Conservation (phyloP, 2,797 vertebrate species). For the Anguilla anguilla region DNA sequence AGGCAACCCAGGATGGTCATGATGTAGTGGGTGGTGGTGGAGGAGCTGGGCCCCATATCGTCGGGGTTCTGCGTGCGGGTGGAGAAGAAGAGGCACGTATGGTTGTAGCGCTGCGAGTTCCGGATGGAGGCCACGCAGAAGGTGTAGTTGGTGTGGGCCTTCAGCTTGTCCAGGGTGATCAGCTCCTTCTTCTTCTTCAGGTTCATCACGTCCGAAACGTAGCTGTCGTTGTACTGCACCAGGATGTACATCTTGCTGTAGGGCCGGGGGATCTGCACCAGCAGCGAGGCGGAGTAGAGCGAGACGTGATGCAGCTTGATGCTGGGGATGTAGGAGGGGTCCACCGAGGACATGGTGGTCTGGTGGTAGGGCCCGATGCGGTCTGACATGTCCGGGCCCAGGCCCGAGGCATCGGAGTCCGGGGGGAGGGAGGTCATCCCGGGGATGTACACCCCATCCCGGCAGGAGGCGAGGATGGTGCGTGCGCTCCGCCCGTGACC, state of each 20-base stretch:
- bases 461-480: slow-evolving; percentile 89
- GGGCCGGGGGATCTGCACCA: slow-evolving; percentile 92
- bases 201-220: slow-evolving; percentile 91
- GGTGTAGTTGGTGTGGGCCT: slow-evolving; percentile 92
- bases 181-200: slow-evolving; percentile 92
- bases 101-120: slow-evolving; percentile 92
- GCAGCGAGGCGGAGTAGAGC: slow-evolving; percentile 85
- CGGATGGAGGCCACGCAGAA: slow-evolving; percentile 96
- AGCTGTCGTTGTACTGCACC: slow-evolving; percentile 94
- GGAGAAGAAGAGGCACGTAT: slow-evolving; percentile 91
- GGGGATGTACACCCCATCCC: slow-evolving; percentile 86
- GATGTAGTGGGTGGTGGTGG: slow-evolving; percentile 97
- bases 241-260: slow-evolving; percentile 99
- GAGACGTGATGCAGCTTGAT: slow-evolving; percentile 91
- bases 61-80: slow-evolving; percentile 81
- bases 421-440: slow-evolving; percentile 85
- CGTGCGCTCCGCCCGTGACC: slow-evolving; percentile 87
- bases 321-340: slow-evolving; percentile 83
- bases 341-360: slow-evolving; percentile 83
- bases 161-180: slow-evolving; percentile 90
- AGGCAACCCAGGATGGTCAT: slow-evolving; percentile 97
- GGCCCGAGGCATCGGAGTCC: slow-evolving; percentile 88
- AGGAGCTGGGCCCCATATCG: slow-evolving; percentile 82
- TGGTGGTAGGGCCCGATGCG: slow-evolving; percentile 76
- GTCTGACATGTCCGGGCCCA: slow-evolving; percentile 78